These are phyloP conservation scores for Hofmannophila pseudospretella DNA, from an alignment of 2,888 invertebrate species.

Conservation along the genomic window DNA sequence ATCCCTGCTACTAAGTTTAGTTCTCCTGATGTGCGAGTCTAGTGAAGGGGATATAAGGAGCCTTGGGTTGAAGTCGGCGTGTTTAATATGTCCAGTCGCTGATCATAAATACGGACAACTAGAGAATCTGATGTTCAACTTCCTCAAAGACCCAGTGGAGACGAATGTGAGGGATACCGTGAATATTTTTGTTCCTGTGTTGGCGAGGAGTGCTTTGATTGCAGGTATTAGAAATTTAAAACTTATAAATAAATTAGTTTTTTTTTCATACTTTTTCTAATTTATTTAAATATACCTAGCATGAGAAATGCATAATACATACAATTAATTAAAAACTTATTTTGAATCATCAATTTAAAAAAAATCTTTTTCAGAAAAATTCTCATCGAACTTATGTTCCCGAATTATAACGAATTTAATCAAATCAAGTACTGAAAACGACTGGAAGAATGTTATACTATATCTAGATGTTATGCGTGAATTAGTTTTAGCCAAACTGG, in stretches of 20 bases:
- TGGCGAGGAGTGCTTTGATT: constrained; percentile 62
- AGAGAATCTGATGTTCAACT: constrained; percentile 63
- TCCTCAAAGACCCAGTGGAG: constrained; percentile 59
- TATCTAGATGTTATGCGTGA: constrained; percentile 58
- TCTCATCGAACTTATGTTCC: constrained; percentile 51
- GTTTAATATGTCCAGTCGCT: constrained; percentile 60
- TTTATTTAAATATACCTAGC: too few relatives aligned
- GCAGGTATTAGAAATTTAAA: constrained; percentile 53
- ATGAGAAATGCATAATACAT: too few relatives aligned
- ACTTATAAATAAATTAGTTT: too few relatives aligned
- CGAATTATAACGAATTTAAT: constrained; percentile 51
- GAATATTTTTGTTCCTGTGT: constrained; percentile 54
- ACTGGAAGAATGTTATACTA: constrained; percentile 54
- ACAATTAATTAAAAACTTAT: too few relatives aligned
- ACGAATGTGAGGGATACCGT: constrained; percentile 61
- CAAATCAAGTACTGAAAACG: constrained; percentile 51
- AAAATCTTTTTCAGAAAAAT: constrained; percentile 59
- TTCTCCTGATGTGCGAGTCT: constrained; percentile 68
- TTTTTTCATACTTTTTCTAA: too few relatives aligned
- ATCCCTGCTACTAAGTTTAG: constrained; percentile 63
- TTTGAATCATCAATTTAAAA: too few relatives aligned
- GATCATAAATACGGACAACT: constrained; percentile 64
- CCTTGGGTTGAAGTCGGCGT: constrained; percentile 59
- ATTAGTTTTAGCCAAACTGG: constrained; percentile 55
- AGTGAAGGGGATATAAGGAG: constrained; percentile 58